Conservation (phyloP, 1,140 invertebrate genomes). For the Drosophila bipectinata region DNA sequence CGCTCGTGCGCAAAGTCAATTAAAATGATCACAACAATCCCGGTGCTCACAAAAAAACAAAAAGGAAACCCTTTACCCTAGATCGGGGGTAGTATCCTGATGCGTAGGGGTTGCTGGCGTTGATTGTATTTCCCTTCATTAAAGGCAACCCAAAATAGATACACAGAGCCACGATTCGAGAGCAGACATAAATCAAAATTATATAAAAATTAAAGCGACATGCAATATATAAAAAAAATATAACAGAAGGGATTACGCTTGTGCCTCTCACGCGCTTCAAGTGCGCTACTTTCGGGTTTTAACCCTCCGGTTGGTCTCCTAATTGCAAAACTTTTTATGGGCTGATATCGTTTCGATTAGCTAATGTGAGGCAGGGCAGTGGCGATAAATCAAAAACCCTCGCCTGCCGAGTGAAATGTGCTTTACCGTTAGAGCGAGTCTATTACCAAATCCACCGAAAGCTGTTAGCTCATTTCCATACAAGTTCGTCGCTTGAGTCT, state of each 20-base stretch:
- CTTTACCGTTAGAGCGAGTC: conserved; percentile 46
- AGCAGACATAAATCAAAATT: conserved; percentile 67
- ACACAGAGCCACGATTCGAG: conserved; percentile 39
- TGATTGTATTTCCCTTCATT: conserved; percentile 78
- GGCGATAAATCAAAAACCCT: conserved; percentile 62
- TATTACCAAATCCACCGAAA: conserved; percentile 65
- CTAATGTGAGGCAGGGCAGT: conserved; percentile 53
- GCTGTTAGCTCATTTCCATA: conserved; percentile 53
- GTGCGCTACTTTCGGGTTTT: conserved; percentile 23
- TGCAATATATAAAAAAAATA: conserved; percentile 16
- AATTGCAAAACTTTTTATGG: conserved; percentile 44
- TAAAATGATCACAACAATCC: conserved; percentile 80
- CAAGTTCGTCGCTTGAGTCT: conserved; percentile 66
- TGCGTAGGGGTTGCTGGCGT: conserved; percentile 63
- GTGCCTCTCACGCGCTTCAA: conserved; percentile 54
- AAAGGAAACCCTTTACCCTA: conserved; percentile 50
- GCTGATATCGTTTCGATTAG: conserved; percentile 63
- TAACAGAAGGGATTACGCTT: conserved; percentile 24
- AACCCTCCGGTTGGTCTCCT: conserved; percentile 3
- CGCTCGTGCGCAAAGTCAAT: conserved; percentile 82
- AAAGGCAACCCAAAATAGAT: conserved; percentile 69
- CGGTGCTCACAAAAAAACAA: conserved; percentile 10
- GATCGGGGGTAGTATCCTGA: conserved; percentile 26
- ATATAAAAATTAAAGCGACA: conserved; percentile 48
- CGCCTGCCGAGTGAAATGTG: conserved; percentile 49